Conservation (phyloP, 1,140 invertebrate species). For the Bathynomus jamesi region DNA sequence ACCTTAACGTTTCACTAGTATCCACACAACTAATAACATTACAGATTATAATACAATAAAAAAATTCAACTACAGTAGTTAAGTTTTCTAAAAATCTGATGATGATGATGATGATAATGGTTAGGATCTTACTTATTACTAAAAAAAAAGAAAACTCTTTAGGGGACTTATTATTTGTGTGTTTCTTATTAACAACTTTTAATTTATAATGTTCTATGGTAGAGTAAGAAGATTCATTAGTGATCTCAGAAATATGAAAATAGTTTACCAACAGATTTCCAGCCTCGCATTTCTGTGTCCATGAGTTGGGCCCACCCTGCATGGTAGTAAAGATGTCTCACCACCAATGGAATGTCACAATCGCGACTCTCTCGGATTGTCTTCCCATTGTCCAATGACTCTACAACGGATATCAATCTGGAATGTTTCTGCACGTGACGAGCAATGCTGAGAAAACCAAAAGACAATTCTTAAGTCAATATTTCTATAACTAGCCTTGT, state of each 20-base stretch:
- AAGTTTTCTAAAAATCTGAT: too few relatives aligned
- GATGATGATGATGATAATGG: too few relatives aligned
- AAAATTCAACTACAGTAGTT: too few relatives aligned
- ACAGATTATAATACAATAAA: too few relatives aligned
- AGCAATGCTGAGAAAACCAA: constrained; percentile 45
- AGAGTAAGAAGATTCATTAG: too few relatives aligned
- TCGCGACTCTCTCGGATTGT: constrained; percentile 45
- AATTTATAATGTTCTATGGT: too few relatives aligned
- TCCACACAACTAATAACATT: too few relatives aligned
- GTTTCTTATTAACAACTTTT: too few relatives aligned
- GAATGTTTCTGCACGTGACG: constrained; percentile 49
- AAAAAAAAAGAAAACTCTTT: too few relatives aligned
- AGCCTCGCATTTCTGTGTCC: constrained; percentile 44
- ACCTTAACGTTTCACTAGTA: too few relatives aligned
- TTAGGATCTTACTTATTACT: too few relatives aligned
- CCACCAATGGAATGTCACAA: constrained; percentile 44
- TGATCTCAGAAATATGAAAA: background rate
- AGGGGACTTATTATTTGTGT: too few relatives aligned
- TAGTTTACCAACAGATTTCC: constrained; percentile 44
- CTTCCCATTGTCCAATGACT: constrained; percentile 46
- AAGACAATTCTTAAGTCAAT: background rate
- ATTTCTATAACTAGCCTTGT: background rate
- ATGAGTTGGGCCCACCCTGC: constrained; percentile 49
- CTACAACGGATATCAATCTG: constrained; percentile 45
- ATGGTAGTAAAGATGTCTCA: constrained; percentile 47